These are phyloP conservation scores for Luperina testacea DNA, from an alignment of 2,888 invertebrate species.

Conservation along the genomic window DNA sequence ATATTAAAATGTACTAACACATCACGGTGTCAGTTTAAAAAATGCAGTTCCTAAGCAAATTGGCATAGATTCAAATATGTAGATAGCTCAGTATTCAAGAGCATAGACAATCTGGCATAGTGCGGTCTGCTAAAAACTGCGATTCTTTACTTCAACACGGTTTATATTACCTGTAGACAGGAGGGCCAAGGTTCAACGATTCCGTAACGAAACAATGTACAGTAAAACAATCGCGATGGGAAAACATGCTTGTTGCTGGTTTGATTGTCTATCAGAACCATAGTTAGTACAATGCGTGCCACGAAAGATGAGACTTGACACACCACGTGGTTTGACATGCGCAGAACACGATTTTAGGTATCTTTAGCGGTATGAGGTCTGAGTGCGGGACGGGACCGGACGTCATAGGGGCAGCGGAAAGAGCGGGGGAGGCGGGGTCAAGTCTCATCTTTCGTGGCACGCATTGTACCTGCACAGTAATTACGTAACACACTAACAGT, in stretches of 20 bases:
- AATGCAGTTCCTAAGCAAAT: constrained; percentile 27
- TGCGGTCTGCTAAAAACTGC: neutral
- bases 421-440: too few relatives aligned
- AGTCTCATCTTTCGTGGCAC: too few relatives aligned
- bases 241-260: constrained; percentile 15
- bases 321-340: too few relatives aligned
- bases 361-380: too few relatives aligned
- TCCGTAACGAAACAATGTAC: constrained; percentile 51
- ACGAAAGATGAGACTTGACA: too few relatives aligned
- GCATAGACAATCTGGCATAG: constrained; percentile 35
- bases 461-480: too few relatives aligned
- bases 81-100: constrained; percentile 13
- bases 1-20: constrained; percentile 23
- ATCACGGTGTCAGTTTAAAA: constrained; percentile 25
- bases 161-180: constrained; percentile 12
- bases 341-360: too few relatives aligned
- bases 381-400: too few relatives aligned
- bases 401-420: too few relatives aligned
- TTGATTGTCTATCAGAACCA: constrained; percentile 24
- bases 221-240: constrained; percentile 40
- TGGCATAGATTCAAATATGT: constrained; percentile 53
- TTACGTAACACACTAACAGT: neutral
- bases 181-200: constrained; percentile 39
- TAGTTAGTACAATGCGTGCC: too few relatives aligned
- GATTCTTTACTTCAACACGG: constrained; percentile 11